Evolutionary conservation across 2,888 invertebrate genomes (phyloP).

Genomic region (Pterobdella sp.): DNA sequence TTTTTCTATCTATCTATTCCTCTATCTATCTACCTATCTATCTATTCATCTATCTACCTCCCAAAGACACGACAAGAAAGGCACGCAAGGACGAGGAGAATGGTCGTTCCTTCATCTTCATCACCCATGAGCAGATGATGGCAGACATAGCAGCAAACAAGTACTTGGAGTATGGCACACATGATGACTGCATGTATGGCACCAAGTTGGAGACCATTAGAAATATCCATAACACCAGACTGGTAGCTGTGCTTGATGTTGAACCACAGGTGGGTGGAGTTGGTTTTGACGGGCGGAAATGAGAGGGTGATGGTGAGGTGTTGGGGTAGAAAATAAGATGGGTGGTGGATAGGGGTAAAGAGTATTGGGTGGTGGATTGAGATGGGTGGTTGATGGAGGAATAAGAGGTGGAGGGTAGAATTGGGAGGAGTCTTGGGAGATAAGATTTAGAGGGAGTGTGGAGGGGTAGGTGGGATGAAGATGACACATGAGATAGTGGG

Average conservation of each 20-base stretch:
- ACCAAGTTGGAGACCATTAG: slow-evolving; percentile 96
- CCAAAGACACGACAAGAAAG: slow-evolving; percentile 87
- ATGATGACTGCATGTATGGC: slow-evolving; percentile 84
- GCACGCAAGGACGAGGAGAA: slow-evolving; percentile 92
- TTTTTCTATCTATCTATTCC: too few species aligned
- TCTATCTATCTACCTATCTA: background rate
- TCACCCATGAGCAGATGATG: slow-evolving; percentile 98
- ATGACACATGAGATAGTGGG: background rate
- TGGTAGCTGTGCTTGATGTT: slow-evolving; percentile 95
- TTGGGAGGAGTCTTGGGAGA: background rate
- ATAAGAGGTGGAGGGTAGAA: background rate
- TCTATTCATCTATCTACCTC: background rate
- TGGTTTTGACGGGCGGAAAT: too few species aligned
- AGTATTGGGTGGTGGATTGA: background rate
- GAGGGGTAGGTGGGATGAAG: background rate
- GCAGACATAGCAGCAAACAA: slow-evolving; percentile 97
- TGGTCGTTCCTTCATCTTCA: slow-evolving; percentile 95
- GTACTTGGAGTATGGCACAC: slow-evolving; percentile 86
- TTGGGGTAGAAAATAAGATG: background rate
- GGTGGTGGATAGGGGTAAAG: background rate
- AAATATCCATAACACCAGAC: slow-evolving; percentile 88
- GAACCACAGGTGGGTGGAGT: slow-evolving; percentile 64
- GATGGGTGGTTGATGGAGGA: background rate
- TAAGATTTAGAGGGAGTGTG: background rate
- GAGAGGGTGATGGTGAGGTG: background rate